Conservation (phyloP, 2,113 vertebrate genomes). For the Galbula dea region DNA sequence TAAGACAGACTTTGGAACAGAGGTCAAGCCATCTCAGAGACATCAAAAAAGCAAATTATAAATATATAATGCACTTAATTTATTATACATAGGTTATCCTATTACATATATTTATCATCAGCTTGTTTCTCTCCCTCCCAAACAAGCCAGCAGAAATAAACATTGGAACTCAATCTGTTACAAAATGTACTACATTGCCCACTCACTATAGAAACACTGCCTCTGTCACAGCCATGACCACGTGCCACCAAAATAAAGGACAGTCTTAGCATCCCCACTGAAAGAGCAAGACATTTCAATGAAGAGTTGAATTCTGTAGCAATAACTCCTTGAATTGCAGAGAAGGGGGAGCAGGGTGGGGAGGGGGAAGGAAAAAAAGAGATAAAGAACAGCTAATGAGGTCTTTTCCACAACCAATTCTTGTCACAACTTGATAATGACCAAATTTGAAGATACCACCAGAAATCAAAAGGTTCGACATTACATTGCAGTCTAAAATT, state of each 20-base stretch:
- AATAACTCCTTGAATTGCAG: background rate
- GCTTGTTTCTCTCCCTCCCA: background rate
- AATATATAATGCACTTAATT: constrained; percentile 56
- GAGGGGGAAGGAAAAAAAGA: accelerated
- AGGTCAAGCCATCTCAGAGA: background rate
- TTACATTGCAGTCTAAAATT: background rate
- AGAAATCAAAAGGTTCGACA: background rate
- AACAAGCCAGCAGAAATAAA: background rate
- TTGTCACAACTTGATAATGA: background rate
- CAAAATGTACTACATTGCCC: background rate
- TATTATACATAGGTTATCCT: constrained; percentile 50
- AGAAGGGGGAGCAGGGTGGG: background rate
- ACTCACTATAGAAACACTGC: accelerated
- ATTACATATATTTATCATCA: constrained; percentile 35
- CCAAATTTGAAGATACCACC: background rate
- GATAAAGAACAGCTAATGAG: background rate
- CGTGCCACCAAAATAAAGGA: background rate
- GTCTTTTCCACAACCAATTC: background rate
- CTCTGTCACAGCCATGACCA: background rate
- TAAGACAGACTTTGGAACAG: background rate
- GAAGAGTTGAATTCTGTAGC: background rate
- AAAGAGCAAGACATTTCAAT: background rate
- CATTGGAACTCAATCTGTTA: background rate
- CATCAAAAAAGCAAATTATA: constrained; percentile 27
- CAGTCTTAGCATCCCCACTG: background rate